A percentile compares a stretch with the other conserved stretches of the same genome.
These are phyloP conservation scores for Spongia lamella DNA, from an alignment of 37 sponge, comb jelly and placozoan species.

Conservation along the genomic window DNA sequence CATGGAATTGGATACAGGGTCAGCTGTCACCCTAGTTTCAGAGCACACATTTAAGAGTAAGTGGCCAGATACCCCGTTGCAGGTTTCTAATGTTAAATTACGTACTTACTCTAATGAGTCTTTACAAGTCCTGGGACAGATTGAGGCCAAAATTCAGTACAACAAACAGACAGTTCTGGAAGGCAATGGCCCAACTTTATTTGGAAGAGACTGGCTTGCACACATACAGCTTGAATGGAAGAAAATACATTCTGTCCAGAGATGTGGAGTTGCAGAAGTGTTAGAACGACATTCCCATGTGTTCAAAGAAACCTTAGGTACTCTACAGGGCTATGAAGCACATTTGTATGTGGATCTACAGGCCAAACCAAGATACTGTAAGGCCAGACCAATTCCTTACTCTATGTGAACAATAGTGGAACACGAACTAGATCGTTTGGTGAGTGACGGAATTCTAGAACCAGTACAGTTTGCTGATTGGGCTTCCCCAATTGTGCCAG, in stretches of 20 bases:
- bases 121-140: not conserved
- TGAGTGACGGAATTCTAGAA: no score
- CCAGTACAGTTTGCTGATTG: no score
- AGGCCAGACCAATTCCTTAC: constrained; percentile 5
- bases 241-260: not conserved
- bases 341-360: not conserved
- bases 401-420: no score
- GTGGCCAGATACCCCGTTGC: not conserved
- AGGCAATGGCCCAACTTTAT: no score
- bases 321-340: not conserved
- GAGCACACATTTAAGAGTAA: not conserved
- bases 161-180: not conserved
- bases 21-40: not conserved
- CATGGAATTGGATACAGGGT: not conserved
- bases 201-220: no score
- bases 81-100: not conserved
- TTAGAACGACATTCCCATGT: not conserved
- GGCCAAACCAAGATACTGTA: no score
- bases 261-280: not conserved
- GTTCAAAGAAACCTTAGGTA: not conserved
- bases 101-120: not conserved
- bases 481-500: constrained; percentile 13
- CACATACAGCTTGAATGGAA: no score
- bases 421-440: no score
- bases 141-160: not conserved